Evolutionary conservation across 2,888 invertebrate species (phyloP).

Genomic region (Cataglyphis rosenhaueri): DNA sequence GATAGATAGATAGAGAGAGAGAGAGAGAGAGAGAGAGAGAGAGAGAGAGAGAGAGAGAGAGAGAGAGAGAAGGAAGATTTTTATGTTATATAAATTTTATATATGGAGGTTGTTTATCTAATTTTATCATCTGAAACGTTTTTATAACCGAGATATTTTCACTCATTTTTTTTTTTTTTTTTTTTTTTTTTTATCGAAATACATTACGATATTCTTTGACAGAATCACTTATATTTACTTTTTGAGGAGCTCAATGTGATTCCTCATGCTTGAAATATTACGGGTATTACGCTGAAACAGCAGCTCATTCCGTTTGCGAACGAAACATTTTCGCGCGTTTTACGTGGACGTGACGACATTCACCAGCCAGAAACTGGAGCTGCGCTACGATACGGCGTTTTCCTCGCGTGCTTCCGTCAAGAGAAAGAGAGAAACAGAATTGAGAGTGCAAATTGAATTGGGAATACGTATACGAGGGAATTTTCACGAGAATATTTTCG

Average conservation of each 20-base stretch:
- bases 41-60: no score
- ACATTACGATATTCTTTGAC: slow-evolving; percentile 1
- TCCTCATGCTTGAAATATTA: slow-evolving; percentile 32
- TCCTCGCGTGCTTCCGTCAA: not conserved
- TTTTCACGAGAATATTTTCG: slow-evolving; percentile 17
- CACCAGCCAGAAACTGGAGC: slow-evolving; percentile 29
- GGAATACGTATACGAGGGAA: slow-evolving; percentile 13
- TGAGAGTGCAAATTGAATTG: slow-evolving; percentile 46
- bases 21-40: no score
- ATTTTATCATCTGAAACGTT: not conserved
- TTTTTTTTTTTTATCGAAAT: not conserved
- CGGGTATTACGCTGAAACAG: slow-evolving; percentile 31
- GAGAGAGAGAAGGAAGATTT: not conserved
- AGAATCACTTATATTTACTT: slow-evolving; percentile 13
- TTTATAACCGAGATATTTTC: not conserved
- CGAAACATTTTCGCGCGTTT: slow-evolving; percentile 40
- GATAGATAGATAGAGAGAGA: no score
- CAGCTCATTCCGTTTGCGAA: slow-evolving; percentile 18
- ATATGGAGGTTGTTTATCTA: not conserved
- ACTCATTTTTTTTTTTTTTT: not conserved
- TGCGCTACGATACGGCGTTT: slow-evolving; percentile 12
- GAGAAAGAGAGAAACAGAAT: slow-evolving; percentile 6
- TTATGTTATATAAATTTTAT: not conserved
- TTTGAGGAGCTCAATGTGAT: slow-evolving; percentile 3
- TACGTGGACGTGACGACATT: slow-evolving; percentile 37